Conservation (phyloP, 2,113 vertebrate species). For the Atrichornis clamosus region DNA sequence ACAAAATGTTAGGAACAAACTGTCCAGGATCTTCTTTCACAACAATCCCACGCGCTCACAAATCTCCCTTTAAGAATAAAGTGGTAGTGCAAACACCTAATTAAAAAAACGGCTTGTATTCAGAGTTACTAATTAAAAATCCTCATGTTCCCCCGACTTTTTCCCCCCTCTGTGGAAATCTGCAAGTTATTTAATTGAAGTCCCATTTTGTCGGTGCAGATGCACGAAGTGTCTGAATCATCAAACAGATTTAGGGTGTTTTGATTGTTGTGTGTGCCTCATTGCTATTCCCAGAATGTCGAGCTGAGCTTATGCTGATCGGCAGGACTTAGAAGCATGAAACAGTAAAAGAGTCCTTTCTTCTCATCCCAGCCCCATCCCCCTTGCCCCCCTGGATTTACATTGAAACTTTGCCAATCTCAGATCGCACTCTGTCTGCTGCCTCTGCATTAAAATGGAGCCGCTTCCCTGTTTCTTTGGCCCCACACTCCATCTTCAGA, state of each 20-base stretch:
- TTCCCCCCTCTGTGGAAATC: constrained; percentile 68
- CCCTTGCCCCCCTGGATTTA: constrained; percentile 76
- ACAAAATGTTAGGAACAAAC: constrained; percentile 51
- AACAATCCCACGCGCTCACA: constrained; percentile 29
- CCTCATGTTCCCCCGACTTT: constrained; percentile 69
- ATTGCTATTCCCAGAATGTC: constrained; percentile 85
- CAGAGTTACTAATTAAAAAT: constrained; percentile 78
- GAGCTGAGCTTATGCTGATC: constrained; percentile 78
- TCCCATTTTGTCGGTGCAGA: constrained; percentile 73
- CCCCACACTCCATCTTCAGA: constrained; percentile 42
- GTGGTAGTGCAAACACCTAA: constrained; percentile 69
- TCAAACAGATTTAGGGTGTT: constrained; percentile 77
- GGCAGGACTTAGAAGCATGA: constrained; percentile 78
- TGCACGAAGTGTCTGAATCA: constrained; percentile 75
- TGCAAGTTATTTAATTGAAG: constrained; percentile 78
- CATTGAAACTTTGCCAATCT: constrained; percentile 83
- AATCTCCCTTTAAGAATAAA: constrained; percentile 67
- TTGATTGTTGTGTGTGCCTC: constrained; percentile 76
- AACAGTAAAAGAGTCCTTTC: constrained; percentile 80
- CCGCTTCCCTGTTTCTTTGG: constrained; percentile 36
- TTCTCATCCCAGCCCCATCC: constrained; percentile 73
- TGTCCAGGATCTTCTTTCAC: constrained; percentile 45
- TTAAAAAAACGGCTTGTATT: constrained; percentile 71
- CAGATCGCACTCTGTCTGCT: constrained; percentile 76
- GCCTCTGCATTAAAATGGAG: constrained; percentile 79